A percentile compares a stretch with the other conserved stretches of the same genome.
Evolutionary conservation across 2,888 invertebrate genomes (phyloP).

Genomic region (Drosophila fungiperda): DNA sequence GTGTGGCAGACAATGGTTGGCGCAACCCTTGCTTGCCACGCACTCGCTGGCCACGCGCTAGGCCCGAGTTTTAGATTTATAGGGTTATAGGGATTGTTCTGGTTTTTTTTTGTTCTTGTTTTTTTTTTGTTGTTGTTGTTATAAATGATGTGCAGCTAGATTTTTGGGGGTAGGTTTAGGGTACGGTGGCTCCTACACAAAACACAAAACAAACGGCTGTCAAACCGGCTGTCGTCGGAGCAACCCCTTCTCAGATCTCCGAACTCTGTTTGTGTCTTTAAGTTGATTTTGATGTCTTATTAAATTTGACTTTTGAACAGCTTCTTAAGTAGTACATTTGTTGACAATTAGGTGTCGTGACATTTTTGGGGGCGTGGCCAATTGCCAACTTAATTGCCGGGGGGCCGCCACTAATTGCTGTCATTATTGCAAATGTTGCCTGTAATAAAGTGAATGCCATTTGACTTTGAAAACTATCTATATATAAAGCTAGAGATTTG

Average conservation of each 20-base stretch:
- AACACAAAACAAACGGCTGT: slow-evolving; percentile 52
- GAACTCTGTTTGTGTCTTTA: slow-evolving; percentile 55
- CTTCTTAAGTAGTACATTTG: slow-evolving; percentile 72
- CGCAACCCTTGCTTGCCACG: slow-evolving; percentile 54
- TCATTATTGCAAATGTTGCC: background rate
- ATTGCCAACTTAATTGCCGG: slow-evolving; percentile 24
- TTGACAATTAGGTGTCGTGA: slow-evolving; percentile 54
- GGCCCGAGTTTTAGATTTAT: slow-evolving; percentile 28
- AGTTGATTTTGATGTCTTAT: slow-evolving; percentile 78
- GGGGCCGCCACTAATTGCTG: slow-evolving; percentile 14
- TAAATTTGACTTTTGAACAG: slow-evolving; percentile 64
- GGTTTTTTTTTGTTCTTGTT: background rate
- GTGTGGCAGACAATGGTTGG: slow-evolving; percentile 39
- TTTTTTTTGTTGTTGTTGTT: background rate
- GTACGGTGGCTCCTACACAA: background rate
- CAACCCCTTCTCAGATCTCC: background rate
- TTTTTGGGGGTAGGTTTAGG: slow-evolving; percentile 3
- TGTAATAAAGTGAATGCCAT: background rate
- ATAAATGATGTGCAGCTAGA: slow-evolving; percentile 6
- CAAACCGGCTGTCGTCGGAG: slow-evolving; percentile 44
- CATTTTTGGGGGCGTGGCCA: slow-evolving; percentile 31
- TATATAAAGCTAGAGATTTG: background rate
- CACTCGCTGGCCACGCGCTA: slow-evolving; percentile 52
- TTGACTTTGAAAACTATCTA: slow-evolving; percentile 1
- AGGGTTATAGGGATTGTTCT: slow-evolving; percentile 20